Evolutionary conservation across 1,140 invertebrate genomes (phyloP), one percentile per base, ranked within the genome.

Genomic region (Hestina assimilis): DNA sequence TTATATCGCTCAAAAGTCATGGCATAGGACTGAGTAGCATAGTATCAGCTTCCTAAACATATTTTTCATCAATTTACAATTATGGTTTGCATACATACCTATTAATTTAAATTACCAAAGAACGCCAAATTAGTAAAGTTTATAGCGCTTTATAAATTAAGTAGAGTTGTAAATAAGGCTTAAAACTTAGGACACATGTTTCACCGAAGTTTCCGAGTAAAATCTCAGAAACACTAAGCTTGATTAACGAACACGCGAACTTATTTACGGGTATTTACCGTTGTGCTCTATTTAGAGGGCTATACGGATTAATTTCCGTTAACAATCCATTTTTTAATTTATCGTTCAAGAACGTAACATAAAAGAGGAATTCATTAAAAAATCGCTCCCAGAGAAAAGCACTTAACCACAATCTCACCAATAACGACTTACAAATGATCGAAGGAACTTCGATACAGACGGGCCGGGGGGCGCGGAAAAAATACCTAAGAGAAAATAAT

Each of bases 401-500:
- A 77, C 80, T 84, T 81, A 75, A 60, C 78, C 83, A 69, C 76
- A 79, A 75, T 75, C 66, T 69, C 66, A 75, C 76, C 74, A 79
- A 85, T 87, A 85, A 79, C 82, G 73, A 83, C 74, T 68, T 69
- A 79, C 79, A 76, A 83, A 85, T 81, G 72, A 85, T 79, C 72
- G 76, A 69, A 80, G 72, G 70, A 73, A 75, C 69, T 71, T 63
- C 69, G 66, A 64, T 62, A 58, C 55, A 62, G 65, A 66, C 72
- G 58, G 53, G 66, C 63, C 67, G 75, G 67, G 19, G 71, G 53
- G 66, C 63, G 67, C 74, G 67, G 19, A 70, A 79, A 72, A 83
- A 81, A 83, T 79, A 83, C 75, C 78, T 78, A 81, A 77, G 68
- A 78, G 76, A 79, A 81, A 83, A 85, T 83, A 85, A 83, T 84